Evolutionary conservation across 2,797 vertebrate genomes (phyloP), one percentile per base, ranked within the genome.

Genomic region (Peromyscus attwateri): DNA sequence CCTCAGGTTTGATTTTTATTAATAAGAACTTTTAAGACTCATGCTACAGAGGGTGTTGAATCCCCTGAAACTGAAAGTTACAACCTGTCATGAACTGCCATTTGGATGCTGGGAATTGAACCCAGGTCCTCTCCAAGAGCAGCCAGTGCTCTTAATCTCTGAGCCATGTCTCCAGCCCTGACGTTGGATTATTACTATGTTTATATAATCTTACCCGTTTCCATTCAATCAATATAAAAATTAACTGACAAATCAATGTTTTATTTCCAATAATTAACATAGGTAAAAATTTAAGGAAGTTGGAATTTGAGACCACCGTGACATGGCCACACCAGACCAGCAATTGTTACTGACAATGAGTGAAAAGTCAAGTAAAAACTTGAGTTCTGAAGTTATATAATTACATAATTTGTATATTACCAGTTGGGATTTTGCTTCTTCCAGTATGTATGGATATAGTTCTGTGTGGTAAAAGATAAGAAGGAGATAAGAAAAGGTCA

Each of bases 211-310:
- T 92, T 92, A 10, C 43, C 43, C 19, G 1, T 89, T 87, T 66
- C 14, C 31, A 3, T 88, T 46, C 70, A 62, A 88, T 17, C 60
- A n/a, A 55, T 93, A 9, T 94, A 76, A 52, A 84, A 79, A 25
- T 25, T n/a, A 85, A 52, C 12, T 60, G 9, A 43, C 49, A 97
- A 84, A 81, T 31, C 97, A 84, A 81, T 31, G 43, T 92, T 90
- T 96, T n/a, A 66, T 95, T 95, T 95, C 55, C 3, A 95, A 2
- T 97, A 80, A 87, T 31, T 93, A 73, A 68, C 57, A 43, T 70
- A 90, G 64, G 37, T 85, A 85, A 87, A 80, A 96, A 88, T 87
- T 87, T 81, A 89, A 96, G 46, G 70, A 64, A 88, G 55, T 91
- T 1, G 77, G 73, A 82, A 43, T 92, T 80, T 71, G 29, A 85